Evolutionary conservation across 2,888 invertebrate genomes (phyloP), one percentile per base, ranked within the genome.

Genomic region (Acanthoscelides obtectus): DNA sequence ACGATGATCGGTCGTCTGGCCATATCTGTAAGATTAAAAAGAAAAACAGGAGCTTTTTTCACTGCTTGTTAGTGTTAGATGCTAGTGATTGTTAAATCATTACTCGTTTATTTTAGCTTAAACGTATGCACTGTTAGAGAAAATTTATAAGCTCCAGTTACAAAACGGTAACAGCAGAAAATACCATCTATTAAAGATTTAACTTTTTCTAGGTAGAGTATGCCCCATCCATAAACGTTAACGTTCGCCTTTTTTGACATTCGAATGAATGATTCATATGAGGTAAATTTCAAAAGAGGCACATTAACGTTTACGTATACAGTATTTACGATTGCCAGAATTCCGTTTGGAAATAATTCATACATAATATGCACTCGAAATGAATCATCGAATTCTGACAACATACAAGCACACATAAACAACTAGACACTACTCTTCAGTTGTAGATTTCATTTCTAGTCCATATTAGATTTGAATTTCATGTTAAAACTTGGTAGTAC

Each of bases 1-100:
- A 45, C 45, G 45, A 4, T 6, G 17, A 6, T 66, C 66, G 22
- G 22, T 21, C 6, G 66, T 66, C 71, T 76, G 78, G 64, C 70
- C 70, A 70, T 76, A 75, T 70, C 79, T 79, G 70, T 22, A 76
- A 75, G n/a, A 22, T 70, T 70, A 20, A 22, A 17, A n/a, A 63
- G n/a, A n/a, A n/a, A 65, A 69, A 45, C 22, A 63, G 22, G n/a
- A 69, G 64, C 45, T 22, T 64, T 1, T 45, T 45, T 69, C 20
- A 63, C 17, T 69, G 65, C n/a, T 45, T 12, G 45, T 45, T 45
- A 45, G 45, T 45, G 45, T 45, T 45, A 45, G 45, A 45, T 45
- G 5, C 45, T 45, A 45, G 45, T 45, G 17, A 6, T 45, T 45
- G 45, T 45, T 45, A 45, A 45, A 12, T 45, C n/a, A n/a, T n/a